A percentile compares a stretch with the other conserved stretches of the same genome.
These are phyloP conservation scores for Lepidurus apus DNA, from an alignment of 1,140 invertebrate genomes.

Conservation along the genomic window DNA sequence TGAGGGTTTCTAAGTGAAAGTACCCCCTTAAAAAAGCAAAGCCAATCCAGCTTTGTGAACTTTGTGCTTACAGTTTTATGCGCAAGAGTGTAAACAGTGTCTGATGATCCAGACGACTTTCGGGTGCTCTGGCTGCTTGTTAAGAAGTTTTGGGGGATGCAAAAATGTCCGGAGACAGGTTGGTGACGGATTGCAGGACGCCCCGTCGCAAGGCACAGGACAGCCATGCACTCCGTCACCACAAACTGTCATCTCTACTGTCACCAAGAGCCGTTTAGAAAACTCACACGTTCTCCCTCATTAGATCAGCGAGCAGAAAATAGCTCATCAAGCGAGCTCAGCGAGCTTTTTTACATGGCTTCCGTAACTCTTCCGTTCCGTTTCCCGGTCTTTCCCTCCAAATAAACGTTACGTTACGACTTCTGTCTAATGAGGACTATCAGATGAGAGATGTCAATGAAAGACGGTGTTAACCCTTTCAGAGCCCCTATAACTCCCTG, in stretches of 20 bases:
- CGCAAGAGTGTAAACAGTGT: neutral
- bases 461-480: neutral
- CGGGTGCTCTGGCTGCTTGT: constrained; percentile 14
- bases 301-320: constrained; percentile 19
- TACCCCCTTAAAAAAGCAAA: no score
- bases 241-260: constrained; percentile 18
- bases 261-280: neutral
- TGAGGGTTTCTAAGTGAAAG: no score
- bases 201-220: constrained; percentile 10
- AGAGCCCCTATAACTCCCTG: neutral
- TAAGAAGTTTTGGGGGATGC: neutral
- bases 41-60: no score
- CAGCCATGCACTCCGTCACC: constrained; percentile 16
- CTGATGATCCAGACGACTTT: neutral
- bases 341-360: neutral
- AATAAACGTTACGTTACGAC: neutral
- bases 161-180: neutral
- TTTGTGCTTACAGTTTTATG: no score
- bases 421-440: neutral
- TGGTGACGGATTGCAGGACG: constrained; percentile 20
- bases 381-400: neutral
- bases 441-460: constrained; percentile 11
- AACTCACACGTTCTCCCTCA: constrained; percentile 14
- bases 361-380: no score
- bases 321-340: neutral